A percentile compares a stretch with the other conserved stretches of the same genome.
phyloP scores from a whole-genome alignment of 2,888 invertebrate species.

The Drosophila multiciliata region DNA sequence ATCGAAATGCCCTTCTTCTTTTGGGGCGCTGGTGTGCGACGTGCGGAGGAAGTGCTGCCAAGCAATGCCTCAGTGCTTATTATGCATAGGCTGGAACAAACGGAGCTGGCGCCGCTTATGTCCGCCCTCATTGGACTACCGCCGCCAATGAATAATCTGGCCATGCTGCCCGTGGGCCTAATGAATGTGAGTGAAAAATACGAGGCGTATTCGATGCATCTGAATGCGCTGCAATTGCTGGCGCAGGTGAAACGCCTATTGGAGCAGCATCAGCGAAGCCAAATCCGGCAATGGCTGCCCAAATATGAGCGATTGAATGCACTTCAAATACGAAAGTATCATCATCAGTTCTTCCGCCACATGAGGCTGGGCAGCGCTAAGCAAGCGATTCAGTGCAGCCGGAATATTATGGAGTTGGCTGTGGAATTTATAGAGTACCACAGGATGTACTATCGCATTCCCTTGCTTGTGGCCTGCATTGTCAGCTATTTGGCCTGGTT shows the following conservation, averaged over 20 bases:
- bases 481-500: slow-evolving; percentile 91
- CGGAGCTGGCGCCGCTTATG: slow-evolving; percentile 96
- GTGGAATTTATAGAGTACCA: slow-evolving; percentile 92
- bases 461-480: slow-evolving; percentile 88
- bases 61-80: slow-evolving; percentile 65
- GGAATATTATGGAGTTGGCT: slow-evolving; percentile 88
- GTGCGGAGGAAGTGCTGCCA: slow-evolving; percentile 38
- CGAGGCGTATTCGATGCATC: slow-evolving; percentile 88
- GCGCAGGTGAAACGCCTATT: slow-evolving; percentile 86
- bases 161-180: slow-evolving; percentile 72
- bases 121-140: slow-evolving; percentile 93
- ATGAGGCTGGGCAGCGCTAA: slow-evolving; percentile 18
- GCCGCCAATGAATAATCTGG: slow-evolving; percentile 92
- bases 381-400: slow-evolving; percentile 85
- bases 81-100: slow-evolving; percentile 91
- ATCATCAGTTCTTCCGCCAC: slow-evolving; percentile 20
- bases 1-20: slow-evolving; percentile 95
- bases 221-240: slow-evolving; percentile 91
- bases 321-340: slow-evolving; percentile 36
- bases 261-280: slow-evolving; percentile 66
- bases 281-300: slow-evolving; percentile 65
- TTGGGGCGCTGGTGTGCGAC: slow-evolving; percentile 95
- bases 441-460: slow-evolving; percentile 92
- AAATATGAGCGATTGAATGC: slow-evolving; percentile 50
- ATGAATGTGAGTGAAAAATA: slow-evolving; percentile 73